These are phyloP conservation scores for Etheostoma spectabile DNA, from an alignment of 2,113 vertebrate species.

Conservation along the genomic window DNA sequence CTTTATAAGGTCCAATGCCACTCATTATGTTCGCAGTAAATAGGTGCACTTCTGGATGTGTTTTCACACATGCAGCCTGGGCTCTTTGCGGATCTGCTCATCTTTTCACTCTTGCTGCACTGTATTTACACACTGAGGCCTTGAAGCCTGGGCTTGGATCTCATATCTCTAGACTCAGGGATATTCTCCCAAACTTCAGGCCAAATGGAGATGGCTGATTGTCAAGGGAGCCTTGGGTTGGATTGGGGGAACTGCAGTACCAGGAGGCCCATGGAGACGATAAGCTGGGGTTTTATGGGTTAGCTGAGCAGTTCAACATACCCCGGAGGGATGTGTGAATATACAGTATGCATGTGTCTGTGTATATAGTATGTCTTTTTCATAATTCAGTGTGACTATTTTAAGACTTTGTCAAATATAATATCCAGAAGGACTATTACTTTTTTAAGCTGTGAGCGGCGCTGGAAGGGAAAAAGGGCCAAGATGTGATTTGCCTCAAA, in stretches of 20 bases:
- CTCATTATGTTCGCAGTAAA: conserved; percentile 52
- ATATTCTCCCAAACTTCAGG: conserved; percentile 61
- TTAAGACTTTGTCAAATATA: conserved; percentile 23
- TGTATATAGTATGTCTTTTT: conserved; percentile 5
- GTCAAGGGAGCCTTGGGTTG: conserved; percentile 65
- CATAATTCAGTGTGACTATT: conserved; percentile 15
- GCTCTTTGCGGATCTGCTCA: conserved; percentile 28
- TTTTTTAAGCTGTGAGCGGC: conserved; percentile 15
- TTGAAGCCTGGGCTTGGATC: conserved; percentile 65
- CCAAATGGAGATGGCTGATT: conserved; percentile 72
- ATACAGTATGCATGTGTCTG: conserved; percentile 27
- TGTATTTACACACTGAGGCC: conserved; percentile 58
- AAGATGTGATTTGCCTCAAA: conserved; percentile 20
- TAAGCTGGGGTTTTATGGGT: conserved; percentile 70
- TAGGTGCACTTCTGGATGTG: conserved; percentile 18
- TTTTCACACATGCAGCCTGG: conserved; percentile 35
- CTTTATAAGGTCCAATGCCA: conserved; percentile 37
- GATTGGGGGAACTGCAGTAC: conserved; percentile 52
- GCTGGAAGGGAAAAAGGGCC: not conserved
- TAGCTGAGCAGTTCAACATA: conserved; percentile 51
- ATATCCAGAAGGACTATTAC: conserved; percentile 20
- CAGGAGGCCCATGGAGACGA: conserved; percentile 55
- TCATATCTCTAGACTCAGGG: conserved; percentile 58
- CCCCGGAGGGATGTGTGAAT: conserved; percentile 49
- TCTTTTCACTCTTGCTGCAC: conserved; percentile 43